A percentile compares a stretch with the other conserved stretches of the same genome.
These are phyloP conservation scores for Odontamblyopus rebecca DNA, from an alignment of 2,797 vertebrate genomes.

Conservation along the genomic window DNA sequence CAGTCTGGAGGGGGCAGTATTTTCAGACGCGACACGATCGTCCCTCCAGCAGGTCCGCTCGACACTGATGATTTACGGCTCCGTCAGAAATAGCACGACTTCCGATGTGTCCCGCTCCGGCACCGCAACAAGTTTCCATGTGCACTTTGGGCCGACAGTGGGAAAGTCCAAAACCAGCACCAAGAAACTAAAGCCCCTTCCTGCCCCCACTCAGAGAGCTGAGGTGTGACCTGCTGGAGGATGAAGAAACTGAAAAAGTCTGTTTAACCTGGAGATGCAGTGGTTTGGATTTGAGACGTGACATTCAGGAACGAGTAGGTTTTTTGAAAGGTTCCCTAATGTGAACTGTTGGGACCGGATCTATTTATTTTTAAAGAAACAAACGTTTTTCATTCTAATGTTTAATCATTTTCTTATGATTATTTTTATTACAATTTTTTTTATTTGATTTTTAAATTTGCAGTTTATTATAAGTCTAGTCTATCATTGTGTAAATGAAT, in stretches of 20 bases:
- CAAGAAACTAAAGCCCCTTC: conserved; percentile 28
- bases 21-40: conserved; percentile 36
- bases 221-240: background rate
- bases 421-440: too few relatives aligned
- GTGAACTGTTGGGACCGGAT: too few relatives aligned
- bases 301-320: too few relatives aligned
- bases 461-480: too few relatives aligned
- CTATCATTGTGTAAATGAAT: too few relatives aligned
- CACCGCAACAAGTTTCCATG: conserved; percentile 41
- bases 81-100: conserved; percentile 58
- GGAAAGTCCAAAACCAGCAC: conserved; percentile 58
- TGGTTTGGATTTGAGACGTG: too few relatives aligned
- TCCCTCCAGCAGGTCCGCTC: conserved; percentile 15
- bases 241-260: background rate
- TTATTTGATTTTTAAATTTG: too few relatives aligned
- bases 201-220: conserved; percentile 5
- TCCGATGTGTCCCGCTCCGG: conserved; percentile 35
- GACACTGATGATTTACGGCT: conserved; percentile 49
- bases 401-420: too few relatives aligned
- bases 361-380: too few relatives aligned
- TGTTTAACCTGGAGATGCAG: background rate
- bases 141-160: conserved; percentile 25
- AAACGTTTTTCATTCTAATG: too few relatives aligned
- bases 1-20: conserved; percentile 17
- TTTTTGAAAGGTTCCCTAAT: too few relatives aligned